Evolutionary conservation across 1,140 invertebrate species (phyloP), one percentile per base, ranked within the genome.

Genomic region (Heliconius himera): DNA sequence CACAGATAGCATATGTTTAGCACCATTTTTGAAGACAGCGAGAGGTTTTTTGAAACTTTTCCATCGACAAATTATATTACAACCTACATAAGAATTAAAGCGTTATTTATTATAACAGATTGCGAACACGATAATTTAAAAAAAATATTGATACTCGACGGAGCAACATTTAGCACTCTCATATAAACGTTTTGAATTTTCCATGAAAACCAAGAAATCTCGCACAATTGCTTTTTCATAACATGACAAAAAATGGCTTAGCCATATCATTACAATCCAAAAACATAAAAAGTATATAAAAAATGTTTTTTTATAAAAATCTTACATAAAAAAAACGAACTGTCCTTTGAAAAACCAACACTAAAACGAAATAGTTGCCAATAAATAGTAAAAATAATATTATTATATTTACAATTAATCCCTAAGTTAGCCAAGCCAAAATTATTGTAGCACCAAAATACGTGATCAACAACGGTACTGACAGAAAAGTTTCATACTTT

Each of bases 381-480:
- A 93, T 92, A 92, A 92, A 91, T 91, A 91, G 49, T 83, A 88
- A 89, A 90, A 90, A 88, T 89, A 85, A 89, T 83, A 82, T 85
- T 41, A 87, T 80, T 85, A 86, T 88, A 91, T 89, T 81, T 94
- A 93, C 89, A 94, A 92, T 93, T 92, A 92, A 93, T 86, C 20
- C 86, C 90, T 93, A 94, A 83, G 86, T 94, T 93, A 93, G 93
- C 91, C 93, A 93, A 93, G 91, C 91, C 91, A 91, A 94, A 90
- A 92, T 89, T 82, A 93, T 93, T 86, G 88, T 93, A 94, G 91
- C 91, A 94, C 91, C 91, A 94, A 93, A 93, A 91, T 84, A 89
- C 87, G 83, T 90, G 87, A 86, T 84, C 73, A 89, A 91, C 81
- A 89, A 87, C 41, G 36, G 88, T 89, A 90, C 85, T 87, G 91